Conservation (phyloP, 2,888 invertebrate species). For the Tillus elongatus region DNA sequence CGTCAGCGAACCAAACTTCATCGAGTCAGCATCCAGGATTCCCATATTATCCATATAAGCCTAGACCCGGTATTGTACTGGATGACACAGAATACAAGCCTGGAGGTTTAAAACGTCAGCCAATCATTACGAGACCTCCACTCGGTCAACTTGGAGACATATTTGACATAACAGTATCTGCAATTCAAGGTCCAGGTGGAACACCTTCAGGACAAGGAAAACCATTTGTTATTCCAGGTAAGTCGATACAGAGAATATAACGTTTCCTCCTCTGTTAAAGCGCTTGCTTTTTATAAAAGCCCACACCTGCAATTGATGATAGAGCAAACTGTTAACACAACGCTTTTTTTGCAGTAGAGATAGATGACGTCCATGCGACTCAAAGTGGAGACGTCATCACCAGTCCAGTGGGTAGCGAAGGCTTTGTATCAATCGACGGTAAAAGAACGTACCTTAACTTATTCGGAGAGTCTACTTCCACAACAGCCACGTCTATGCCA, state of each 20-base stretch:
- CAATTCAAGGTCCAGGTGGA: constrained; percentile 73
- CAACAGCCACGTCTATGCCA: constrained; percentile 27
- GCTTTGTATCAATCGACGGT: constrained; percentile 86
- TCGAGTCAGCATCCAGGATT: constrained; percentile 31
- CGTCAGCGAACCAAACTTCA: constrained; percentile 16
- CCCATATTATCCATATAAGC: constrained; percentile 56
- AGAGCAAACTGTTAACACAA: no score
- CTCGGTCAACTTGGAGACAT: constrained; percentile 60
- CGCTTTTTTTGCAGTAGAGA: constrained; percentile 45
- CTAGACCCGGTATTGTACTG: constrained; percentile 76
- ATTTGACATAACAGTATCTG: constrained; percentile 81
- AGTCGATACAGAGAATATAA: no score
- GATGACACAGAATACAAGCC: constrained; percentile 77
- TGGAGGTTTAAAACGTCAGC: constrained; percentile 43
- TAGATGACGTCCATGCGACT: constrained; percentile 34
- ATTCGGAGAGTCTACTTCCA: constrained; percentile 53
- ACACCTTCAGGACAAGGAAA: constrained; percentile 42
- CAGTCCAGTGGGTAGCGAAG: constrained; percentile 68
- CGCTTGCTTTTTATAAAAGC: no score
- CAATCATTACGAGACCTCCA: constrained; percentile 42
- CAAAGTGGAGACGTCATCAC: constrained; percentile 61
- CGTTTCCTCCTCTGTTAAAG: no score
- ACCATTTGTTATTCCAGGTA: constrained; percentile 49
- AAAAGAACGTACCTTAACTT: constrained; percentile 81
- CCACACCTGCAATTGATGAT: no score